These are phyloP conservation scores for Hylia prasina DNA, from an alignment of 2,113 vertebrate genomes.

Conservation along the genomic window DNA sequence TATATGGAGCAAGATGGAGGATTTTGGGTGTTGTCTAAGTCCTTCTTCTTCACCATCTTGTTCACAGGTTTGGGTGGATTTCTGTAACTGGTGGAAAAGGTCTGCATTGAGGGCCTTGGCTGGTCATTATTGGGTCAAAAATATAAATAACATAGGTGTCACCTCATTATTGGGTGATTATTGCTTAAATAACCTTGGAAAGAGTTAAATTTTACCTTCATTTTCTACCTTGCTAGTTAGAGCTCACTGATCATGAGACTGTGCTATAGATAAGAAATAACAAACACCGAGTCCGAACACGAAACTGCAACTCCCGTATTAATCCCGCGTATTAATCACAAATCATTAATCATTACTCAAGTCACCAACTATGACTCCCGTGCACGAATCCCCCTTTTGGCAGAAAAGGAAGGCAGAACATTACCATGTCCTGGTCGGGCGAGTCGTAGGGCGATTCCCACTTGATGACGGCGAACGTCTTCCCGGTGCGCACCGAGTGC, in stretches of 20 bases:
- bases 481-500: conserved; percentile 78
- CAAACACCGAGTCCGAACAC: not conserved
- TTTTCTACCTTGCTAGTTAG: not conserved
- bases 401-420: not conserved
- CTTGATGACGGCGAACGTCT: conserved; percentile 84
- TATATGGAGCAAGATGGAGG: not conserved
- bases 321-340: not conserved
- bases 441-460: conserved; percentile 94
- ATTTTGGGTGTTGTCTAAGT: not conserved
- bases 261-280: not conserved
- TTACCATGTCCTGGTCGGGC: conserved; percentile 85
- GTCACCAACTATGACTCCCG: not conserved
- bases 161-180: not conserved
- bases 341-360: not conserved
- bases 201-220: not conserved
- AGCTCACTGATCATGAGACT: not conserved
- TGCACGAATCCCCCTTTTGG: not conserved
- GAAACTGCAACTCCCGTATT: not conserved
- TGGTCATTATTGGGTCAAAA: not conserved
- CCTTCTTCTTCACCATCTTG: not conserved
- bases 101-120: accelerated
- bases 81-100: not conserved
- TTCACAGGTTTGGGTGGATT: not conserved
- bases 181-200: not conserved
- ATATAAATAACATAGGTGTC: not conserved